Percentiles rank a stretch among this genome's conserved stretches.
Conservation (phyloP, 1,140 invertebrate genomes). For the Anastatus disparis region DNA sequence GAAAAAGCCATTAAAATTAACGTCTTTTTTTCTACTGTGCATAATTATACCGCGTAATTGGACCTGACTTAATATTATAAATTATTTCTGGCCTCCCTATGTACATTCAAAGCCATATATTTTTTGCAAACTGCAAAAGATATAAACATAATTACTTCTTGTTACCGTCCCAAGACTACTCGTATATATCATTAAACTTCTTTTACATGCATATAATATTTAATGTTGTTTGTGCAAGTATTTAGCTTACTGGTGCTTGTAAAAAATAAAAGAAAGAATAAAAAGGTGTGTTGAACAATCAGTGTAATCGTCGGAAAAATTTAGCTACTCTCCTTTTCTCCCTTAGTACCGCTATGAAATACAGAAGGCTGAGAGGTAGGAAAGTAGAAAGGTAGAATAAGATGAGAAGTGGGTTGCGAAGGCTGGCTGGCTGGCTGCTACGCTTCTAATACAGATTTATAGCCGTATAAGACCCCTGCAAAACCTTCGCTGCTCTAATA, state of each 20-base stretch:
- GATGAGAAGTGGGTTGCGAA: background rate
- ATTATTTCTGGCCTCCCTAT: background rate
- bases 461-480: conserved; percentile 51
- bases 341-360: background rate
- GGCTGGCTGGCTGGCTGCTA: conserved; percentile 9
- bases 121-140: background rate
- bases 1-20: conserved; percentile 15
- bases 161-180: conserved; percentile 30
- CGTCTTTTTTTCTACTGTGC: background rate
- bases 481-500: conserved; percentile 54
- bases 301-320: conserved; percentile 24
- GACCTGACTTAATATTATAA: conserved; percentile 8
- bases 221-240: conserved; percentile 15
- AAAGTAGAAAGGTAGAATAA: background rate
- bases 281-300: too few species aligned
- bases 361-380: background rate
- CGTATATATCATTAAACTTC: conserved; percentile 42
- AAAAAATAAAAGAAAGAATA: too few species aligned
- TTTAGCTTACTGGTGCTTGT: background rate
- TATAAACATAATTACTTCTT: conserved; percentile 20
- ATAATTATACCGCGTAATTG: conserved; percentile 32
- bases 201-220: conserved; percentile 28
- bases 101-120: too few species aligned
- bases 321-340: background rate
- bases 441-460: conserved; percentile 61